Evolutionary conservation across 2,888 invertebrate species (phyloP).

Genomic region (Cheilosia vernalis): DNA sequence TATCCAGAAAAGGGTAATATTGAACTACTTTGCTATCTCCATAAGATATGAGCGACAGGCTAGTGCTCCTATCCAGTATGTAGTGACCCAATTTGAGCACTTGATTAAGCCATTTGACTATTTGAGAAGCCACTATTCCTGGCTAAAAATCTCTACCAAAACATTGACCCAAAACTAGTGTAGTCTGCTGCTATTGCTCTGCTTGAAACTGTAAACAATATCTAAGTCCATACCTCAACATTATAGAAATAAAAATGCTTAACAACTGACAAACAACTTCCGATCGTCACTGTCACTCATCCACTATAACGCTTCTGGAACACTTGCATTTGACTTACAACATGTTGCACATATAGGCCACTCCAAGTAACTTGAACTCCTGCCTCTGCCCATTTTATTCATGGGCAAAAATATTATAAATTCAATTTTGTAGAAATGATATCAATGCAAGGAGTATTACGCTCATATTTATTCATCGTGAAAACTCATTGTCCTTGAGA

Average conservation of each 20-base stretch:
- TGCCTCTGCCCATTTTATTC: slow-evolving; percentile 44
- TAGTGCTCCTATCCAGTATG: too few relatives aligned
- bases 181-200: too few relatives aligned
- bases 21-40: too few relatives aligned
- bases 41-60: too few relatives aligned
- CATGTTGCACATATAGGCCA: slow-evolving; percentile 67
- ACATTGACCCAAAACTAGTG: too few relatives aligned
- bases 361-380: not conserved
- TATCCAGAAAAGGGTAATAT: too few relatives aligned
- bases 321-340: slow-evolving; percentile 66
- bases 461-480: slow-evolving; percentile 68
- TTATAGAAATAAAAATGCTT: not conserved
- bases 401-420: slow-evolving; percentile 73
- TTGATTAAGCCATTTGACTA: too few relatives aligned
- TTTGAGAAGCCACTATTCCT: too few relatives aligned
- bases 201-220: too few relatives aligned
- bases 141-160: too few relatives aligned
- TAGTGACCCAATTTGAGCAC: too few relatives aligned
- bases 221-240: too few relatives aligned
- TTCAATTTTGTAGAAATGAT: slow-evolving; percentile 74
- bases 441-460: slow-evolving; percentile 65
- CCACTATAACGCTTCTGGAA: slow-evolving; percentile 42
- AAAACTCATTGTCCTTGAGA: slow-evolving; percentile 71
- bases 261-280: not conserved
- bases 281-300: slow-evolving; percentile 21